phyloP scores from a whole-genome alignment of 2,888 invertebrate genomes.

The Seladonia tumulorum region DNA sequence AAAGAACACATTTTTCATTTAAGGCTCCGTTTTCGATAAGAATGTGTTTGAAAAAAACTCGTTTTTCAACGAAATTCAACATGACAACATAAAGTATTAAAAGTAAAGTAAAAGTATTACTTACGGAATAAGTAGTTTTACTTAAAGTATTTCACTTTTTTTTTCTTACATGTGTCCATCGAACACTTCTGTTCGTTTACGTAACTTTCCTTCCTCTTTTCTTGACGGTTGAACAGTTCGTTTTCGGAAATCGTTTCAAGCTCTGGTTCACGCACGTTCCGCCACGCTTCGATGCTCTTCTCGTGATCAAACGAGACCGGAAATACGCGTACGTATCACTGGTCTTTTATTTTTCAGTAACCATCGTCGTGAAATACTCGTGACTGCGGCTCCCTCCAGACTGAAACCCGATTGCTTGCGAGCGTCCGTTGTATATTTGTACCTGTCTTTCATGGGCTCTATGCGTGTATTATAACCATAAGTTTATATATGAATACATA shows the following conservation, averaged over 20 bases:
- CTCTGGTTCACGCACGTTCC: conserved; percentile 1
- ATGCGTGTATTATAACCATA: conserved; percentile 60
- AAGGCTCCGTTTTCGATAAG: background rate
- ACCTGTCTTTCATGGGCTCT: conserved; percentile 54
- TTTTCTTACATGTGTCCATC: background rate
- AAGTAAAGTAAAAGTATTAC: no score
- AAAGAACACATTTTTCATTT: no score
- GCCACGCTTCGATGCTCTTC: conserved; percentile 3
- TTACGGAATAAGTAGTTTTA: no score
- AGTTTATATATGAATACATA: conserved; percentile 64
- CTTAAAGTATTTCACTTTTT: background rate
- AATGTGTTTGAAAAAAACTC: background rate
- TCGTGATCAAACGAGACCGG: background rate
- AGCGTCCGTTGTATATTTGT: conserved; percentile 54
- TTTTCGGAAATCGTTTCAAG: background rate
- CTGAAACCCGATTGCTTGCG: conserved; percentile 29
- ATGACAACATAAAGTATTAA: background rate
- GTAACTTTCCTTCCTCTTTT: background rate
- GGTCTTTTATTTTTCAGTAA: conserved; percentile 76
- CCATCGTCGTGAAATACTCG: conserved; percentile 77
- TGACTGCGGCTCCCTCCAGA: conserved; percentile 65
- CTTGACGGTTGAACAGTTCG: background rate
- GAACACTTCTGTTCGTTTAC: background rate
- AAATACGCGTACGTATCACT: conserved; percentile 37
- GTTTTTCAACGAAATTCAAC: background rate